phyloP scores from a whole-genome alignment of 1,140 invertebrate genomes.

The Leptinotarsa lineolata region DNA sequence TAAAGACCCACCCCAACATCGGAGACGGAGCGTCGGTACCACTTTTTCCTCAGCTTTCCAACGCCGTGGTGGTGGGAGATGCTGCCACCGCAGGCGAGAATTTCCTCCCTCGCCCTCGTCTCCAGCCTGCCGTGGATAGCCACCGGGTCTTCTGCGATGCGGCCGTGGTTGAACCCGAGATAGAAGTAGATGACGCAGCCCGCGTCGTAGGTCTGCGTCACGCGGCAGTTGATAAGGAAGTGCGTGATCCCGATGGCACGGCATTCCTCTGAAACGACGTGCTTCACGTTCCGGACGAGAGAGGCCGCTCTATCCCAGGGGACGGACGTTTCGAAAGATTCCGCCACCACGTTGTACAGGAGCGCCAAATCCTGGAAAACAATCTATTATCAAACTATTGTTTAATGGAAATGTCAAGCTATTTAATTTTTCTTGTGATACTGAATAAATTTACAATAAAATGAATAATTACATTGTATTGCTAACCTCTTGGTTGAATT shows the following conservation, averaged over 20 bases:
- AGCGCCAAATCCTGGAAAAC: constrained; percentile 82
- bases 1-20: constrained; percentile 75
- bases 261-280: constrained; percentile 77
- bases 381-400: background rate
- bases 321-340: constrained; percentile 98
- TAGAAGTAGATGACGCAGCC: constrained; percentile 99
- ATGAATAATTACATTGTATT: no score
- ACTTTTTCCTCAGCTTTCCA: constrained; percentile 88
- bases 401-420: background rate
- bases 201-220: constrained; percentile 96
- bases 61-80: constrained; percentile 97
- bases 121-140: constrained; percentile 65
- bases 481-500: no score
- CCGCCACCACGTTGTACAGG: constrained; percentile 86
- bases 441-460: no score
- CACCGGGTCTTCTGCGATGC: constrained; percentile 70
- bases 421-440: no score
- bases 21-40: constrained; percentile 77
- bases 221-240: constrained; percentile 77
- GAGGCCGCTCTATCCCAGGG: constrained; percentile 88
- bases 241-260: constrained; percentile 62
- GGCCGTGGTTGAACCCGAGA: constrained; percentile 85
- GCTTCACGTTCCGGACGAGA: constrained; percentile 89
- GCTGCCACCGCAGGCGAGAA: constrained; percentile 87
- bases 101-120: constrained; percentile 85